Evolutionary conservation across 2,113 vertebrate species (phyloP).

Genomic region (Alligator mississippiensis): DNA sequence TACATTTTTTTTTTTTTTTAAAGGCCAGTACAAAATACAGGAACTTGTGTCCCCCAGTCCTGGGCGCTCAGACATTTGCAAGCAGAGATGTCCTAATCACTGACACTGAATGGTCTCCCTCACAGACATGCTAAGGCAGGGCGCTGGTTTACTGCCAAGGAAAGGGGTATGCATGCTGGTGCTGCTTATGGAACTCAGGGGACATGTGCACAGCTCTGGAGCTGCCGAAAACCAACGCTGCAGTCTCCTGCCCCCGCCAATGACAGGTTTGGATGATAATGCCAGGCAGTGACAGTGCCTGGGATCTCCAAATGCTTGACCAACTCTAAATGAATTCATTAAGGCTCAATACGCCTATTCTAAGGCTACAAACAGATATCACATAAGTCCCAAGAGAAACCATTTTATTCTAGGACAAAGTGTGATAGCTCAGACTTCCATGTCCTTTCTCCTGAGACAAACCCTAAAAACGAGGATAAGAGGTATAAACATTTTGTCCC

Average conservation of each 20-base stretch:
- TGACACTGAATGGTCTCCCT: background rate
- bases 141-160: background rate
- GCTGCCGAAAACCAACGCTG: fast-evolving
- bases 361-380: background rate
- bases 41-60: background rate
- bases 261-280: background rate
- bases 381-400: no score
- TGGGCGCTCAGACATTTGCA: fast-evolving
- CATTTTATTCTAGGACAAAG: no score
- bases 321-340: background rate
- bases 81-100: background rate
- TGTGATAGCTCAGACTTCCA: no score
- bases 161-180: background rate
- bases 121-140: background rate
- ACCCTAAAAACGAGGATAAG: no score
- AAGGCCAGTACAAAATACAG: background rate
- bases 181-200: background rate
- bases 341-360: background rate
- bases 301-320: background rate
- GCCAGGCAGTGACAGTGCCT: background rate
- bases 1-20: background rate
- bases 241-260: background rate
- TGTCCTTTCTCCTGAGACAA: no score
- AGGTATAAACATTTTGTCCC: no score
- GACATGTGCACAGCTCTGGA: fast-evolving